These are phyloP conservation scores for Crepidodera aurea DNA, from an alignment of 2,888 invertebrate genomes.

Conservation along the genomic window DNA sequence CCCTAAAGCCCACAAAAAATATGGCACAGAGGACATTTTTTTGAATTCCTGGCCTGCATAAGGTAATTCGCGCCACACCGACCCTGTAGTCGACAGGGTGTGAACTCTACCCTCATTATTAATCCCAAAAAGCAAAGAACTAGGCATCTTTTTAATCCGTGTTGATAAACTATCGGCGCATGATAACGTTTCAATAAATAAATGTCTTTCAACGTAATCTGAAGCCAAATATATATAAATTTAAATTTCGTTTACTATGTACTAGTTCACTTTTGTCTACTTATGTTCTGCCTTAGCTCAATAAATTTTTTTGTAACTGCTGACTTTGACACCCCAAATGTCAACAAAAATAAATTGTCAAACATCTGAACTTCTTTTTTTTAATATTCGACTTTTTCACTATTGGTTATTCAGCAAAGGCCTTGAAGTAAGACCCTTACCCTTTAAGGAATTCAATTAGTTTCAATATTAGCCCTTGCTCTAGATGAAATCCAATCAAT, in stretches of 20 bases:
- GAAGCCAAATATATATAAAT: not conserved
- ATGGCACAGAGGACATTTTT: slow-evolving; percentile 83
- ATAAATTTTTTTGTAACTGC: too few species aligned
- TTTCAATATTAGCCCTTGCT: too few species aligned
- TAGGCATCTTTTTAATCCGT: slow-evolving; percentile 46
- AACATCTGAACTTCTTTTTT: too few species aligned
- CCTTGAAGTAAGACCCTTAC: too few species aligned
- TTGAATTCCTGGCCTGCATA: slow-evolving; percentile 90
- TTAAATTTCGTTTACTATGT: not conserved
- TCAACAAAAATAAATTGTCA: too few species aligned
- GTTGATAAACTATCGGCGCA: slow-evolving; percentile 6
- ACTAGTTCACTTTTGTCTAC: not conserved
- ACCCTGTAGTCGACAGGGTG: slow-evolving; percentile 80
- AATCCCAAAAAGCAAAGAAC: slow-evolving; percentile 76
- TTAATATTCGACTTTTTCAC: too few species aligned
- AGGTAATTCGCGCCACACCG: slow-evolving; percentile 86
- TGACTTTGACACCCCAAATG: too few species aligned
- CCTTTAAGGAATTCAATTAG: too few species aligned
- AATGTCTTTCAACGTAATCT: not conserved
- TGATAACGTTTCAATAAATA: not conserved
- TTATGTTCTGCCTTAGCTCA: too few species aligned
- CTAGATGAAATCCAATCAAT: too few species aligned
- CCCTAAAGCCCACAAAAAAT: slow-evolving; percentile 92
- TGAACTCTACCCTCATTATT: slow-evolving; percentile 90
- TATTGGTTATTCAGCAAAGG: too few species aligned